Evolutionary conservation across 2,113 vertebrate genomes (phyloP).

Genomic region (Otus sunia): DNA sequence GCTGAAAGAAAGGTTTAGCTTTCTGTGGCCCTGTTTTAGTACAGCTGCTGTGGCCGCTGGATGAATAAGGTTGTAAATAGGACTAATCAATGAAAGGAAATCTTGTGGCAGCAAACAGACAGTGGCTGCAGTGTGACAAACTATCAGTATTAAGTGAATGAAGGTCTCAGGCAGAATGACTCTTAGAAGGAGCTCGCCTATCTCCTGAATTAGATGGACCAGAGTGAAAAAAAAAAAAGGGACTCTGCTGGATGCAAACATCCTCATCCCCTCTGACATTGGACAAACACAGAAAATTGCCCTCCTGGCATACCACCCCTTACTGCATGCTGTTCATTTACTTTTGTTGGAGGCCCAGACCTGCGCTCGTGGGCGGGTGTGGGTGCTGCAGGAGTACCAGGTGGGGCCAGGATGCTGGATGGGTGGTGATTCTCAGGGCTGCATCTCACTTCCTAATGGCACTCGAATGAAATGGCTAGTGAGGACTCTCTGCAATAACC

Average conservation of each 20-base stretch:
- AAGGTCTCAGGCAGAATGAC: not conserved
- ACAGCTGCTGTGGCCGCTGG: not conserved
- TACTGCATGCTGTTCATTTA: not conserved
- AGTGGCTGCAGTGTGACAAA: not conserved
- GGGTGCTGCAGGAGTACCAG: not conserved
- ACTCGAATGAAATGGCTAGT: not conserved
- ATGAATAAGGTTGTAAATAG: not conserved
- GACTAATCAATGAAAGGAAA: not conserved
- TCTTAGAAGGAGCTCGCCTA: not conserved
- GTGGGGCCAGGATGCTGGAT: not conserved
- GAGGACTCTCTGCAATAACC: not conserved
- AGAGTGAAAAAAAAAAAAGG: not conserved
- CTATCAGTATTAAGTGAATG: not conserved
- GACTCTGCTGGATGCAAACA: not conserved
- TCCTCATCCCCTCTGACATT: not conserved
- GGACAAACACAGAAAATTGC: not conserved
- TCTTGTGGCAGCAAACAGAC: not conserved
- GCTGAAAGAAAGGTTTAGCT: not conserved
- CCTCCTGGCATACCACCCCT: too few relatives aligned
- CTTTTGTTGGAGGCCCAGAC: not conserved
- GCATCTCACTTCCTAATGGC: rapidly evolving
- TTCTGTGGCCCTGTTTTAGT: not conserved
- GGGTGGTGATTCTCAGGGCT: not conserved
- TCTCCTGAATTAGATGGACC: not conserved
- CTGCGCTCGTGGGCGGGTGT: rapidly evolving